Base-by-base conservation (phyloP, 2,113 vertebrate species). In the Tonatia bakeri region DNA sequence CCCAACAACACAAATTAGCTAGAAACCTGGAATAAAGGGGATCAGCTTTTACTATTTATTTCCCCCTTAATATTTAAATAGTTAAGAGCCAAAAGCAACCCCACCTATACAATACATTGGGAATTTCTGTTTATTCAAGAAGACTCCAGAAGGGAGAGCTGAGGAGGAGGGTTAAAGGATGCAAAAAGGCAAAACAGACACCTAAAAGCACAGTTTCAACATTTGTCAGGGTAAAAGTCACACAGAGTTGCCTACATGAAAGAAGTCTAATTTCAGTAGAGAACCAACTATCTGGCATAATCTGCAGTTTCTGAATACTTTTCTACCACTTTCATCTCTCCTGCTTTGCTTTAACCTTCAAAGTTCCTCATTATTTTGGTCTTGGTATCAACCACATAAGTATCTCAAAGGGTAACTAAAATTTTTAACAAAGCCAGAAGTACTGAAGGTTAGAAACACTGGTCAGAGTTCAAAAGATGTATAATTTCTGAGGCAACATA, bases 381-480 rank as follows among this genome's bases (percentile, higher is more conserved):
- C 69, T 83, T 4, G 0, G 28, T 40, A 95, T 12, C 54, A 91
- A 73, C n/a, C 61, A 92, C 47, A 43, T 38, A 20, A 36, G 67
- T 59, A 93, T 92, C 61, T 95, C 65, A 88, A 81, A 96, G 50
- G 56, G 59, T 73, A 80, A 96, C 28, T 65, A 43, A 45, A 47
- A 93, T 96, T 97, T 92, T 90, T 67, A 94, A 90, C 40, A 94
- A 80, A 86, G 24, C 70, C 43, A 81, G 65, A 28, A 84, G 64
- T 22, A 19, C 26, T 80, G 33, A 97, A 40, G 61, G 50, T 73
- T 72, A 81, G 79, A n/a, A 82, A 80, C 24, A 91, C 0, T 82
- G 56, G 69, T 79, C 61, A 50, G 77, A 94, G 47, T 96, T 94
- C 88, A 94, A 94, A 94, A 90, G 59, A 96, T 85, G 64, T 76